Percentiles rank a stretch among this genome's conserved stretches.
Conservation (phyloP, 2,888 invertebrate genomes). For the Lacanobia oleracea region DNA sequence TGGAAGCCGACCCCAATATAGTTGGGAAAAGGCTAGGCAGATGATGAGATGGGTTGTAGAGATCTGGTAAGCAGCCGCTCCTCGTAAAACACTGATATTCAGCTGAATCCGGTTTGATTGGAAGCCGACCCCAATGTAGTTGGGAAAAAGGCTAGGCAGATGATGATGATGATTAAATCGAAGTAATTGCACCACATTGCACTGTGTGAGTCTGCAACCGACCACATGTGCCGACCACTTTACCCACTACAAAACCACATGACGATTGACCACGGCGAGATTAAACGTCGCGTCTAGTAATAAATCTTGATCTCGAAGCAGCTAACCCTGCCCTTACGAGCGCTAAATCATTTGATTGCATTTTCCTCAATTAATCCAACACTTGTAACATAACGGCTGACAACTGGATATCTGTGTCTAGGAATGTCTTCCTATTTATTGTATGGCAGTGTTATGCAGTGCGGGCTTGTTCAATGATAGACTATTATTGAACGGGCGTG, state of each 20-base stretch:
- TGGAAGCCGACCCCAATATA: no score
- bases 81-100: no score
- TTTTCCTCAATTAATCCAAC: constrained; percentile 60
- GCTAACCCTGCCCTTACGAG: constrained; percentile 55
- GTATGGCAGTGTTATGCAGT: not conserved
- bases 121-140: no score
- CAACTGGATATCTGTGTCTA: constrained; percentile 37
- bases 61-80: no score
- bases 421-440: constrained; percentile 41
- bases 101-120: no score
- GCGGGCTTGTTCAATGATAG: not conserved
- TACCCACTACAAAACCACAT: not conserved
- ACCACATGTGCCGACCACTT: not conserved
- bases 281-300: constrained; percentile 37
- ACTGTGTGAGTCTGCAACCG: not conserved
- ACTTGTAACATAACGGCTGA: constrained; percentile 37
- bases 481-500: not conserved
- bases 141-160: no score
- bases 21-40: no score
- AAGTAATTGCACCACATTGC: not conserved
- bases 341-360: constrained; percentile 53
- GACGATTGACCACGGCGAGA: constrained; percentile 45
- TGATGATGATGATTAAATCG: no score
- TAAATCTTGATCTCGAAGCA: constrained; percentile 55
- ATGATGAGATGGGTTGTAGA: no score